phyloP scores from a whole-genome alignment of 2,113 vertebrate genomes.

The Sander vitreus region DNA sequence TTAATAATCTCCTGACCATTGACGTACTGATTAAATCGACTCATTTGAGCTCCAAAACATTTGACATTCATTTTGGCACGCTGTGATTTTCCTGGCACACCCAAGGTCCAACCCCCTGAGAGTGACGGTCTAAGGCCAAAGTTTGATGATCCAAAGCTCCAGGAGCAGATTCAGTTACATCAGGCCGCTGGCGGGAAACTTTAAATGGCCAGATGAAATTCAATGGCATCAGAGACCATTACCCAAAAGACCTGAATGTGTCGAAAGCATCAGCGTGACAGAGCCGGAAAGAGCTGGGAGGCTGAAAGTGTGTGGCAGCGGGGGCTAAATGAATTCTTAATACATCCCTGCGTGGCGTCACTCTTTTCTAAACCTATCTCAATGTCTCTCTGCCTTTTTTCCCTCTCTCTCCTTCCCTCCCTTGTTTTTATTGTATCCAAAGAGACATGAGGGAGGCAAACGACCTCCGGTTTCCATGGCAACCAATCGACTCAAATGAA shows the following conservation, averaged over 20 bases:
- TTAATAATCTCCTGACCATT: too few species aligned
- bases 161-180: constrained; percentile 8
- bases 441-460: constrained; percentile 63
- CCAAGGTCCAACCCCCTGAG: neutral
- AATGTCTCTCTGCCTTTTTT: constrained; percentile 24
- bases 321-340: constrained; percentile 73
- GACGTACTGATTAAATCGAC: neutral
- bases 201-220: constrained; percentile 28
- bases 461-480: constrained; percentile 56
- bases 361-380: constrained; percentile 33
- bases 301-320: constrained; percentile 53
- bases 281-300: constrained; percentile 35
- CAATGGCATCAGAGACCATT: constrained; percentile 26
- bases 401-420: constrained; percentile 6
- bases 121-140: neutral
- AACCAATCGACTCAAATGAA: constrained; percentile 57
- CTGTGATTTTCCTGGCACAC: neutral
- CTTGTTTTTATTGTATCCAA: constrained; percentile 59
- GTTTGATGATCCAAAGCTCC: neutral
- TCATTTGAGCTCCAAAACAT: neutral
- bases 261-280: constrained; percentile 54
- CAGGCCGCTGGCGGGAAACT: constrained; percentile 9
- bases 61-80: neutral
- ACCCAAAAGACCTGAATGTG: constrained; percentile 34
- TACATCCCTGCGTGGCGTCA: constrained; percentile 60